A percentile compares a stretch with the other conserved stretches of the same genome.
phyloP scores from a whole-genome alignment of 37 sponge, comb jelly and placozoan genomes.

The Aphrocallistes beatrix region DNA sequence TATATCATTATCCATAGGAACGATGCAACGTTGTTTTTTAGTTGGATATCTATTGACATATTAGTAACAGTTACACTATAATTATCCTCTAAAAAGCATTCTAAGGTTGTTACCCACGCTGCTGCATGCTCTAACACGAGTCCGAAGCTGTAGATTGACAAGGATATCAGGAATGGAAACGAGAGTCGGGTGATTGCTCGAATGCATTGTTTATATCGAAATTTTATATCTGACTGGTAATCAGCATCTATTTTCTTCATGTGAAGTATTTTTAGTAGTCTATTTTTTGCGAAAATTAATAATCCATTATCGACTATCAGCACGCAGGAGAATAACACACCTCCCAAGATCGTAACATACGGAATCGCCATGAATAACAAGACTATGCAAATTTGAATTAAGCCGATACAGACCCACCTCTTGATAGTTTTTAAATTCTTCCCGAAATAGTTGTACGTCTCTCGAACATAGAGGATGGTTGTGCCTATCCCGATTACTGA shows the following conservation, averaged over 20 bases:
- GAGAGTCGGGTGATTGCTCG: background rate
- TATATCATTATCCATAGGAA: background rate
- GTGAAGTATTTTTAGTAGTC: background rate
- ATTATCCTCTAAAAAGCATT: background rate
- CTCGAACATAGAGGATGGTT: background rate
- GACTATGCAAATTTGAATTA: background rate
- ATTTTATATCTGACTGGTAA: background rate
- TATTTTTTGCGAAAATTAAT: background rate
- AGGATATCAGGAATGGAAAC: background rate
- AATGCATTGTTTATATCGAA: background rate
- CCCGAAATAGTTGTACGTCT: slow-evolving; percentile 1
- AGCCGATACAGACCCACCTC: background rate
- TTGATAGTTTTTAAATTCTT: background rate
- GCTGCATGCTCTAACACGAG: background rate
- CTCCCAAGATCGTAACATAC: background rate
- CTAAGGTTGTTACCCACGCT: background rate
- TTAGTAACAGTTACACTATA: background rate
- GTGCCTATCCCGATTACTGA: background rate
- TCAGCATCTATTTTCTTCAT: background rate
- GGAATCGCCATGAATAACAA: background rate
- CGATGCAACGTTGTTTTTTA: background rate
- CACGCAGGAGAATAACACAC: background rate
- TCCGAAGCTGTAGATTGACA: background rate
- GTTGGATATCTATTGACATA: background rate
- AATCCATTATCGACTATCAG: background rate